Evolutionary conservation across 2,797 vertebrate genomes (phyloP), one percentile per base, ranked within the genome.

Genomic region (Chaetophractus vellerosus): DNA sequence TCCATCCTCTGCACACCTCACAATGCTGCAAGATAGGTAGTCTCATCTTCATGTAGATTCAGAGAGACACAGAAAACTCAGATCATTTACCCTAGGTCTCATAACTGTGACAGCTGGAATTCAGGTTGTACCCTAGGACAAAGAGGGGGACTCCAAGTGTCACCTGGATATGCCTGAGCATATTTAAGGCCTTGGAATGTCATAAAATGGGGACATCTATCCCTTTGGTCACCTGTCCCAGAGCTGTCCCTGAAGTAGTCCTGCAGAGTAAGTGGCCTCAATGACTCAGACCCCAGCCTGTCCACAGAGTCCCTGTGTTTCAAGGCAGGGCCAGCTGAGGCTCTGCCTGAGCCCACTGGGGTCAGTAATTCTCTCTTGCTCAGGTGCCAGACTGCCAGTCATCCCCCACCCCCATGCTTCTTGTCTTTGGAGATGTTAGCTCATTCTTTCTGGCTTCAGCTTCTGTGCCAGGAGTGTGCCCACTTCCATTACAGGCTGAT

Each of bases 391-490:
- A 24, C 50, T 92, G 69, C 55, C 75, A 61, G 2, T 11, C 48
- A 45, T 69, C 18, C 36, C 45, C 36, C 12, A 85, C 45, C 50
- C 23, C 57, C 31, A 28, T 0, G 19, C 87, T 36, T 88, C 52
- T 61, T 55, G 38, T 52, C 61, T 68, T 66, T 50, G 59, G 33
- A 86, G n/a, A 24, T 81, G 31, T 78, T 63, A 33, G 14, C 18
- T 93, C 79, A 41, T 69, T 88, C 55, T 90, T 81, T 72, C 81
- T 85, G 86, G 31, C 64, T 69, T 80, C 23, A 18, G 66, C 61
- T 23, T 57, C 26, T 83, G 36, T 87, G 8, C 48, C 38, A 10
- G 63, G 45, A 85, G 26, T 14, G 5, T 48, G 48, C 6, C 12
- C 23, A 33, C 64, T 75, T 75, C 69, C 36, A 19, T 52, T 12